Conservation (phyloP, 2,888 invertebrate species). For the Apamea crenata region DNA sequence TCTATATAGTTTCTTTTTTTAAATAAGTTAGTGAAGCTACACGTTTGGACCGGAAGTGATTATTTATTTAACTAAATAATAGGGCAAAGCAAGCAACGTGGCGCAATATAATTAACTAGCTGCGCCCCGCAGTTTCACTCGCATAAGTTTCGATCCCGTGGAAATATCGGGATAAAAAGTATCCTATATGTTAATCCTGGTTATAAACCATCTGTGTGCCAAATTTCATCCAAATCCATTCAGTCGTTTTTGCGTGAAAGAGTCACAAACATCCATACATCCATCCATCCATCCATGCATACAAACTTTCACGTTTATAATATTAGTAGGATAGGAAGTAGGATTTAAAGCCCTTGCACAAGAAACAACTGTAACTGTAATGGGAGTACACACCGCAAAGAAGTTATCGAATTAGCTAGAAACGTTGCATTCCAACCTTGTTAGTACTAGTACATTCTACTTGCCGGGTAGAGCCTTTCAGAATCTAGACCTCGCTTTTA, state of each 20-base stretch:
- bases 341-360: conserved; percentile 5
- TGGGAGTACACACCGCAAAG: conserved; percentile 17
- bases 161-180: no score
- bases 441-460: conserved; percentile 7
- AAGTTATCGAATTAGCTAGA: conserved; percentile 34
- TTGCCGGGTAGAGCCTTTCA: conserved; percentile 16
- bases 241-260: no score
- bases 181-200: no score
- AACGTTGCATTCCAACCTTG: conserved; percentile 3
- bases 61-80: neutral
- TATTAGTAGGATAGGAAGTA: no score
- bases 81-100: neutral
- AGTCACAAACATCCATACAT: no score
- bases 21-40: no score
- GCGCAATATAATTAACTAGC: conserved; percentile 23
- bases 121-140: no score
- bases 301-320: no score
- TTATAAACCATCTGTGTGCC: no score
- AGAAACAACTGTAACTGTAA: conserved; percentile 4
- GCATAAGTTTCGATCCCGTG: no score
- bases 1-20: neutral
- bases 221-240: no score
- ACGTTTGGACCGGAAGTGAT: neutral
- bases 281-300: no score
- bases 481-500: conserved; percentile 8